Evolutionary conservation across 1,140 invertebrate genomes (phyloP).

Genomic region (Chironomus striatipennis): DNA sequence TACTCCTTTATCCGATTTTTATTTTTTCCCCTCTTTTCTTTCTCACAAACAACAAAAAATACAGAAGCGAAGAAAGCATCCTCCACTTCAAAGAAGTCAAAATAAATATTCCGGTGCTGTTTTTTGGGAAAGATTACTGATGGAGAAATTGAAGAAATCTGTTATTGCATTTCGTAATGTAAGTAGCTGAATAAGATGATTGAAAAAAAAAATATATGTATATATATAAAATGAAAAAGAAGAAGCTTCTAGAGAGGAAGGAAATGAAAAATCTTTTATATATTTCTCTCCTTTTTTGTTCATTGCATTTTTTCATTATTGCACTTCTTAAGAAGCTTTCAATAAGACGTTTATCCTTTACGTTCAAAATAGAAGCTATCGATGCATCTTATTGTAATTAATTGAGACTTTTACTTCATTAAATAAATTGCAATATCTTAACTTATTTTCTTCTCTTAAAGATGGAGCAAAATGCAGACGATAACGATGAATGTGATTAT

Average conservation of each 20-base stretch:
- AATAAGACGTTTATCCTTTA: too few species aligned
- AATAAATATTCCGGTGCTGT: slow-evolving; percentile 71
- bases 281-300: neutral
- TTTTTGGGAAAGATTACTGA: slow-evolving; percentile 70
- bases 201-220: neutral
- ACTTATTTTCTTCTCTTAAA: neutral
- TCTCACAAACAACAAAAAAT: slow-evolving; percentile 30
- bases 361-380: too few species aligned
- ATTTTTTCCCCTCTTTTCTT: slow-evolving; percentile 25
- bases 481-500: slow-evolving; percentile 56
- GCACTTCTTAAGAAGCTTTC: too few species aligned
- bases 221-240: neutral
- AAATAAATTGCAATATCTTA: too few species aligned
- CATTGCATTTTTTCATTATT: too few species aligned
- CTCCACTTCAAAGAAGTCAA: slow-evolving; percentile 66
- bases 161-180: slow-evolving; percentile 64
- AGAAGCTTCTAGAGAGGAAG: neutral
- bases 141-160: slow-evolving; percentile 64
- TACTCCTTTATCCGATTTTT: too few species aligned
- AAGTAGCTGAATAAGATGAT: slow-evolving; percentile 24
- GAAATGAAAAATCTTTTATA: neutral
- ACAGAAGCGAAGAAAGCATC: slow-evolving; percentile 57
- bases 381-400: too few species aligned
- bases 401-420: too few species aligned
- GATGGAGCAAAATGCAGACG: slow-evolving; percentile 50